Evolutionary conservation across 2,797 vertebrate genomes (phyloP).

Genomic region (Gymnoscopelus braueri): DNA sequence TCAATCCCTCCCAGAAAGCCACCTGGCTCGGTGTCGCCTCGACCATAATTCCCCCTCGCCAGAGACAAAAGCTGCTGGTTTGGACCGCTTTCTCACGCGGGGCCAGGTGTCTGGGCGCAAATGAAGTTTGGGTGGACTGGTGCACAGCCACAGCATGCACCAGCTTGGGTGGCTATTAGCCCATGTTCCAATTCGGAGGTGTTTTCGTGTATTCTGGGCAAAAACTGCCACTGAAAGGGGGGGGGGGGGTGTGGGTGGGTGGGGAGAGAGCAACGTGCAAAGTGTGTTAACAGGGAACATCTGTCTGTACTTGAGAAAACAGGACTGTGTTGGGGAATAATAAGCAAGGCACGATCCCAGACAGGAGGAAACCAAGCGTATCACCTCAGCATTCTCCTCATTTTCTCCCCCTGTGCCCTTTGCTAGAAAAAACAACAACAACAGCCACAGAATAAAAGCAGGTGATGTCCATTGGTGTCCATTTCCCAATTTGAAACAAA

Average conservation of each 20-base stretch:
- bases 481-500: conserved; percentile 9
- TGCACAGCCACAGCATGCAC: conserved; percentile 28
- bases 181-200: conserved; percentile 2
- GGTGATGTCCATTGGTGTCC: conserved; percentile 70
- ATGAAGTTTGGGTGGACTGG: conserved; percentile 26
- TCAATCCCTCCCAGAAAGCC: conserved; percentile 46
- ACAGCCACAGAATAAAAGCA: conserved; percentile 29
- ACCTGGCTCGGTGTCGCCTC: conserved; percentile 62
- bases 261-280: not conserved
- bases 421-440: not conserved
- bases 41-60: conserved; percentile 43
- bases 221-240: conserved; percentile 8
- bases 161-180: conserved; percentile 18
- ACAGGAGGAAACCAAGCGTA: not conserved
- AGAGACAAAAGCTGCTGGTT: conserved; percentile 49
- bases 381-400: not conserved
- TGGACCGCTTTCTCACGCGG: conserved; percentile 20
- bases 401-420: conserved; percentile 12
- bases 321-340: not conserved
- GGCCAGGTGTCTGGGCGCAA: conserved; percentile 44
- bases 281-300: conserved; percentile 39
- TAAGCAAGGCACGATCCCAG: not conserved
- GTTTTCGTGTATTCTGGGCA: conserved; percentile 6
- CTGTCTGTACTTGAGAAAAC: conserved; percentile 33
- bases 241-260: not conserved